A percentile compares a stretch with the other conserved stretches of the same genome.
These are phyloP conservation scores for Brachionus koreanus DNA, from an alignment of 1,140 invertebrate genomes.

Conservation along the genomic window DNA sequence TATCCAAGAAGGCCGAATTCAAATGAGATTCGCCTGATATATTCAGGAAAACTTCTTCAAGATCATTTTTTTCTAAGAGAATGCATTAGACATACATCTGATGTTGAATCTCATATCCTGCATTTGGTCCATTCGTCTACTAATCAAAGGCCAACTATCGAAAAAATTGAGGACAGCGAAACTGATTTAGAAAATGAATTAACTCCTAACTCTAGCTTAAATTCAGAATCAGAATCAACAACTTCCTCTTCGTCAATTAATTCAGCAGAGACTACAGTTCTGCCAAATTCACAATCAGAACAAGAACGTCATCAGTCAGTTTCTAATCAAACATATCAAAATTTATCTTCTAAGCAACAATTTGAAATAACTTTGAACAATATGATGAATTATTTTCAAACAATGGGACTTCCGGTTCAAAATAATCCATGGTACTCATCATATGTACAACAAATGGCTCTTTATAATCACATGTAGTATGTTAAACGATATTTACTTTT, in stretches of 20 bases:
- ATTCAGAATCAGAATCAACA: neutral
- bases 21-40: neutral
- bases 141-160: neutral
- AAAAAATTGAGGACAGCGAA: slow-evolving; percentile 13
- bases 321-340: neutral
- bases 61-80: slow-evolving; percentile 18
- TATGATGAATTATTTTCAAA: slow-evolving; percentile 1
- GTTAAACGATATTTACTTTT: neutral
- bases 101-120: neutral
- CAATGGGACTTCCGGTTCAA: slow-evolving; percentile 12
- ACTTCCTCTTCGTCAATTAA: neutral
- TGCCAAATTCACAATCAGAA: neutral
- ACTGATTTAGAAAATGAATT: slow-evolving; percentile 24
- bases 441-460: slow-evolving; percentile 37
- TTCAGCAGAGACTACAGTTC: neutral
- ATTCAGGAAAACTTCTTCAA: slow-evolving; percentile 19
- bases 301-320: neutral
- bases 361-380: slow-evolving; percentile 13
- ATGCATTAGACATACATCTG: slow-evolving; percentile 10
- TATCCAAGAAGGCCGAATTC: slow-evolving; percentile 5
- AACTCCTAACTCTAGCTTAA: neutral
- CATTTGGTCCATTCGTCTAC: neutral
- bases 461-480: slow-evolving; percentile 41
- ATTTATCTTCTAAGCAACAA: neutral
- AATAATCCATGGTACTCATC: neutral